These are phyloP conservation scores for Acanthopleura granulata DNA, from an alignment of 2,888 invertebrate genomes.

Conservation along the genomic window DNA sequence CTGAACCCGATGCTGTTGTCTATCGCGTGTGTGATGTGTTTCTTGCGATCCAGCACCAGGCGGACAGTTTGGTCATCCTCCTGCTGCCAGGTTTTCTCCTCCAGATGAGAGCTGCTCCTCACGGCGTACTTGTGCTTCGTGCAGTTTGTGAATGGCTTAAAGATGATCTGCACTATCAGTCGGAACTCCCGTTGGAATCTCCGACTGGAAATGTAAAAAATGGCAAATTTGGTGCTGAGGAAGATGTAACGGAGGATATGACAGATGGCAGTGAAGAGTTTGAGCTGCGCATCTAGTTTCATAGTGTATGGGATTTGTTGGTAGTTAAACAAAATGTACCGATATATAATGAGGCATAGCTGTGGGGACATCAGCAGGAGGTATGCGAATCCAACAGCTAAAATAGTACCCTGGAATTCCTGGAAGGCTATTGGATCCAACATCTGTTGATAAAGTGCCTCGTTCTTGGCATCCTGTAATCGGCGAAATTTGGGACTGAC, in stretches of 20 bases:
- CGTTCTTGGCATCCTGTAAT: background rate
- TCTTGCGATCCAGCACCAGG: background rate
- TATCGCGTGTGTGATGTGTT: background rate
- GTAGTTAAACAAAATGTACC: background rate
- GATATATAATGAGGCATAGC: background rate
- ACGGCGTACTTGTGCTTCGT: constrained; percentile 4
- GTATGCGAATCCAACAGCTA: constrained; percentile 34
- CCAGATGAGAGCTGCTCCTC: background rate
- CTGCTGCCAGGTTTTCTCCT: background rate
- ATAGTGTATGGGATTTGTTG: background rate
- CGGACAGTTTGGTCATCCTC: background rate
- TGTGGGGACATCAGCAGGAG: constrained; percentile 38
- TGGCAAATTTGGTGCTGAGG: constrained; percentile 49
- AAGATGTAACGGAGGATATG: constrained; percentile 40
- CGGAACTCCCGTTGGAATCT: constrained; percentile 42
- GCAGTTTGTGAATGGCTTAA: background rate
- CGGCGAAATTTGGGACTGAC: background rate
- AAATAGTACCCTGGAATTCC: constrained; percentile 36
- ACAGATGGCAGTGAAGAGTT: constrained; percentile 34
- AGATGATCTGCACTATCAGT: background rate
- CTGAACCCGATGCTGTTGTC: background rate
- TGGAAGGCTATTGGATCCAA: constrained; percentile 35
- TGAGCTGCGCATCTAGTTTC: constrained; percentile 19
- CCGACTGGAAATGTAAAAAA: constrained; percentile 46
- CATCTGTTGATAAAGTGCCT: constrained; percentile 29